phyloP scores from a whole-genome alignment of 2,797 vertebrate genomes.

The Oreonectes daqikongensis region DNA sequence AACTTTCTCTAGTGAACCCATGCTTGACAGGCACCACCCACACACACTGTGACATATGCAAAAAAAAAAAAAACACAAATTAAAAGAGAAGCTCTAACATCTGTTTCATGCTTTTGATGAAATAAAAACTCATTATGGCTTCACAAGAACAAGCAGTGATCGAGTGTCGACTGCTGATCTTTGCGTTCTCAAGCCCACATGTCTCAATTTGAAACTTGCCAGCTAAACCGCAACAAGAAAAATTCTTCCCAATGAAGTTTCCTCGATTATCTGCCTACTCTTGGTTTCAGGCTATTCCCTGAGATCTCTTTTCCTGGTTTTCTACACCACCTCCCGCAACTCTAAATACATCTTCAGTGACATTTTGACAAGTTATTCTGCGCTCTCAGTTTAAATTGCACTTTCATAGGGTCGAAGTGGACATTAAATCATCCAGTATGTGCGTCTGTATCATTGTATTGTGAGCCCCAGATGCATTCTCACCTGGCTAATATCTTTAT shows the following conservation, averaged over 20 bases:
- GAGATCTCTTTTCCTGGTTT: neutral
- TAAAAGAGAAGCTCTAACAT: constrained; percentile 17
- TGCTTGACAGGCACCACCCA: neutral
- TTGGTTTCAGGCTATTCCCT: constrained; percentile 9
- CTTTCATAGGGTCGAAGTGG: constrained; percentile 29
- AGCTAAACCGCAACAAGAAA: constrained; percentile 17
- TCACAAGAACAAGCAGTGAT: constrained; percentile 5
- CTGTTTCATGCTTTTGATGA: constrained; percentile 33
- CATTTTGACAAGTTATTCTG: constrained; percentile 40
- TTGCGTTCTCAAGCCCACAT: constrained; percentile 11
- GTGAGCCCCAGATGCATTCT: constrained; percentile 31
- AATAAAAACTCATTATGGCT: constrained; percentile 38
- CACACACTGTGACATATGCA: neutral
- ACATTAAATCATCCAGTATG: constrained; percentile 12
- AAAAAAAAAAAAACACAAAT: constrained; percentile 23
- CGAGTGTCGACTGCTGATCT: constrained; percentile 6
- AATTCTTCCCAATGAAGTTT: constrained; percentile 4
- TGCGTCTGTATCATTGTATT: constrained; percentile 26
- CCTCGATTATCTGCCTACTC: constrained; percentile 17
- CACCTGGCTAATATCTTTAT: constrained; percentile 27
- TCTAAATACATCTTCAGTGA: constrained; percentile 30
- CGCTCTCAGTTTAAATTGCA: constrained; percentile 22
- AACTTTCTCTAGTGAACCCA: constrained; percentile 27
- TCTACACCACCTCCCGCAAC: constrained; percentile 25
- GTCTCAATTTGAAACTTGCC: constrained; percentile 20